Evolutionary conservation across 2,888 invertebrate species (phyloP).

Genomic region (Drosophila kuntzei): DNA sequence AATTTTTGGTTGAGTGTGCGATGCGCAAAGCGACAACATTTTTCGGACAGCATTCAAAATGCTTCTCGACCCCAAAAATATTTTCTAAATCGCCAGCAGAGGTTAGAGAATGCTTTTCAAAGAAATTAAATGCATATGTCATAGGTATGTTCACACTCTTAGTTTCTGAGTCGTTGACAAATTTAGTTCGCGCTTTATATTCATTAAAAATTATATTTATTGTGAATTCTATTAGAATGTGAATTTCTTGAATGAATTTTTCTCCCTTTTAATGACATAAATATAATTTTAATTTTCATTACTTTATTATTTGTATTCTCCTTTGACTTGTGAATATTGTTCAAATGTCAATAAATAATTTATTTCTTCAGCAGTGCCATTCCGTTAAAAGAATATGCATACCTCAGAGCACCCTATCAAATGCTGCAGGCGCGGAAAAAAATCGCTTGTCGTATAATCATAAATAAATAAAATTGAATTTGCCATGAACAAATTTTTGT

Average conservation of each 20-base stretch:
- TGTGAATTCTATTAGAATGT: not conserved
- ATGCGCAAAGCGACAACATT: conserved; percentile 42
- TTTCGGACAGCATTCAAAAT: conserved; percentile 44
- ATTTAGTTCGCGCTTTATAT: not conserved
- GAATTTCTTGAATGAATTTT: not conserved
- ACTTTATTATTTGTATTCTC: not conserved
- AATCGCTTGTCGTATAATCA: conserved; percentile 74
- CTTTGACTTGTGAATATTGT: not conserved
- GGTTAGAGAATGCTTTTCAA: not conserved
- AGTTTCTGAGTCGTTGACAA: not conserved
- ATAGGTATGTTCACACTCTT: not conserved
- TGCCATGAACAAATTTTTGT: conserved; percentile 56
- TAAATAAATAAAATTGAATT: conserved; percentile 81
- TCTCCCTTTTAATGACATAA: not conserved
- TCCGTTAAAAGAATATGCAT: conserved; percentile 13
- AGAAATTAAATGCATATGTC: conserved; percentile 1
- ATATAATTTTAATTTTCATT: conserved; percentile 2
- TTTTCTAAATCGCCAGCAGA: not conserved
- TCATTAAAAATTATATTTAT: not conserved
- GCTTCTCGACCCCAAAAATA: not conserved
- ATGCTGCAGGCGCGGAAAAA: conserved; percentile 32
- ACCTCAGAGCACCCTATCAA: conserved; percentile 17
- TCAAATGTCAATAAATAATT: conserved; percentile 6
- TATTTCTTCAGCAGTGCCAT: not conserved
- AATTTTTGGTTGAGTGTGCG: conserved; percentile 60